phyloP scores from a whole-genome alignment of 2,888 invertebrate species.

The Heliconius sara region DNA sequence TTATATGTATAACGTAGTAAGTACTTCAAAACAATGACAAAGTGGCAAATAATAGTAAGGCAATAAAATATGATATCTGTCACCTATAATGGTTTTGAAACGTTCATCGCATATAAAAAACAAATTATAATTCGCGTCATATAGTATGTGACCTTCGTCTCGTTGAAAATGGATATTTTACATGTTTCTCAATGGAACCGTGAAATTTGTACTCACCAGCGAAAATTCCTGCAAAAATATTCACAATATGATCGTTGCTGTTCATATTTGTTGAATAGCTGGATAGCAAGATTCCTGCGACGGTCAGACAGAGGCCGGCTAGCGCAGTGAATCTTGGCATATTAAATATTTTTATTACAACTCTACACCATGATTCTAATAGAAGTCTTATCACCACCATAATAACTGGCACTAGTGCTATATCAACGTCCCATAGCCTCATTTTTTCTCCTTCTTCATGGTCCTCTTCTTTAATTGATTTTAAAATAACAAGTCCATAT shows the following conservation, averaged over 20 bases:
- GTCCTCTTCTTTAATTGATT: conserved; percentile 77
- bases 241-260: conserved; percentile 76
- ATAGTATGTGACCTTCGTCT: conserved; percentile 41
- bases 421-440: conserved; percentile 84
- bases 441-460: conserved; percentile 68
- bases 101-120: conserved; percentile 19
- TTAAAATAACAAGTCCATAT: conserved; percentile 83
- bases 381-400: conserved; percentile 83
- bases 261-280: conserved; percentile 77
- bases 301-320: conserved; percentile 83
- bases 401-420: conserved; percentile 85
- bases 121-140: conserved; percentile 29
- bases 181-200: conserved; percentile 24
- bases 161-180: conserved; percentile 27
- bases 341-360: conserved; percentile 82
- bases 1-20: neutral
- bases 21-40: conserved; percentile 14
- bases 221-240: conserved; percentile 80
- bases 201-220: conserved; percentile 68
- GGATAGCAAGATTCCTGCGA: conserved; percentile 82
- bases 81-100: conserved; percentile 7
- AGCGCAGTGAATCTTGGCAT: conserved; percentile 85
- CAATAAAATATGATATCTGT: conserved; percentile 19
- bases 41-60: conserved; percentile 15
- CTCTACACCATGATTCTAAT: conserved; percentile 84